Base-by-base conservation (phyloP, 2,888 invertebrate genomes). In the Gastrophysa polygoni region DNA sequence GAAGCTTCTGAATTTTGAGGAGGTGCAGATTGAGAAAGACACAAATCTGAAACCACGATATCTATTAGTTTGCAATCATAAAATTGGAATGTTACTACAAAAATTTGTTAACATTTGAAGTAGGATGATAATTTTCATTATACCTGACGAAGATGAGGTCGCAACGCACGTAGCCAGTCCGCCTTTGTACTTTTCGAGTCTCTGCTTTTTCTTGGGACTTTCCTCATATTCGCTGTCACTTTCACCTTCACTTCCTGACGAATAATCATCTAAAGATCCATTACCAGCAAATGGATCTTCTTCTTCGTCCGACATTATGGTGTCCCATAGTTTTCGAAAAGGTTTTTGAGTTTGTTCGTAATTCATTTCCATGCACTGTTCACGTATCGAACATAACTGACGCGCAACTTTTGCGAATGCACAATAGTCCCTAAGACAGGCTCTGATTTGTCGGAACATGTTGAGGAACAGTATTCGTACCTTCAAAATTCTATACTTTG, bases 231-330 rank as follows among this genome's bases (percentile, higher is more conserved):
- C 20, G 52, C 52, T 52, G 38, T 52, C 32, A 52, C 52, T 52
- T 38, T 52, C 52, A 52, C 34, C 14, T 17, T 52, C 38, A 52
- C 52, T 52, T 32, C 21, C 34, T 38, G 52, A 38, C 38, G 18
- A 52, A 52, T 52, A 52, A 52, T 52, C 52, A 52, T 52, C 52
- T 52, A 38, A 52, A 18, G 52, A 29, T 29, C n/a, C 32, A 51
- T 24, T 38, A 20, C 1, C 11, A 52, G 21, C 34, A 38, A 52
- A 52, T 52, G 38, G 52, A 52, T 52, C 52, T 38, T 52, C 18
- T 20, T 52, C 52, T 18, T 52, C 34, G 17, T 52, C 52, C 38
- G 56, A 46, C 46, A 56, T 56, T 56, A 56, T 56, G 28, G 24
- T 38, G 38, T 56, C 56, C 56, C 46, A 56, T 46, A 56, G 17